Evolutionary conservation across 2,888 invertebrate species (phyloP).

Genomic region (Scaptomyza polygonia): DNA sequence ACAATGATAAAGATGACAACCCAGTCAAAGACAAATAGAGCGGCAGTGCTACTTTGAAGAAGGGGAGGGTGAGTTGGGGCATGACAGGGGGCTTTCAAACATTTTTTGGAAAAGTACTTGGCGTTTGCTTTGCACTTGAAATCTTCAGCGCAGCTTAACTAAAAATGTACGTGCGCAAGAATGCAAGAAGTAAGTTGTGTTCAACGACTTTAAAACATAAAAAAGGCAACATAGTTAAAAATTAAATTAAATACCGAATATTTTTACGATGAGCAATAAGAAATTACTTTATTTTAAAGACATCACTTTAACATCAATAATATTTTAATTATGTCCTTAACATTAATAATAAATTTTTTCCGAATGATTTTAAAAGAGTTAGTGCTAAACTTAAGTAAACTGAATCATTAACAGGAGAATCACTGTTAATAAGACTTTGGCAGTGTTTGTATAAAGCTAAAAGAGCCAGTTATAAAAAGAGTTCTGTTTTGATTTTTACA

Average conservation of each 20-base stretch:
- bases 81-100: constrained; percentile 19
- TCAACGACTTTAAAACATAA: not conserved
- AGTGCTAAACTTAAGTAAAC: no score
- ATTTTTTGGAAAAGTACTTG: constrained; percentile 39
- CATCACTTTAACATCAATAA: no score
- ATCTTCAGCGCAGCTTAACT: constrained; percentile 12
- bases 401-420: no score
- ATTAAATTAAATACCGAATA: not conserved
- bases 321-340: no score
- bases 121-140: constrained; percentile 42
- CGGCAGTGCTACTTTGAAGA: not conserved
- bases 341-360: no score
- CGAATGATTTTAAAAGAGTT: no score
- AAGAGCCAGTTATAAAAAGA: not conserved
- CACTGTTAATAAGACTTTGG: no score
- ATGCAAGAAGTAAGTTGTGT: constrained; percentile 10
- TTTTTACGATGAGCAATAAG: no score
- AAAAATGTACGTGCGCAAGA: constrained; percentile 14
- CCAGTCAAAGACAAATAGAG: constrained; percentile 38
- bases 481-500: not conserved
- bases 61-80: fast-evolving
- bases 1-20: constrained; percentile 37
- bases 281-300: no score
- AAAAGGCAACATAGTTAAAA: constrained; percentile 1
- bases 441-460: not conserved